Evolutionary conservation across 2,797 vertebrate species (phyloP).

Genomic region (Anguilla anguilla): DNA sequence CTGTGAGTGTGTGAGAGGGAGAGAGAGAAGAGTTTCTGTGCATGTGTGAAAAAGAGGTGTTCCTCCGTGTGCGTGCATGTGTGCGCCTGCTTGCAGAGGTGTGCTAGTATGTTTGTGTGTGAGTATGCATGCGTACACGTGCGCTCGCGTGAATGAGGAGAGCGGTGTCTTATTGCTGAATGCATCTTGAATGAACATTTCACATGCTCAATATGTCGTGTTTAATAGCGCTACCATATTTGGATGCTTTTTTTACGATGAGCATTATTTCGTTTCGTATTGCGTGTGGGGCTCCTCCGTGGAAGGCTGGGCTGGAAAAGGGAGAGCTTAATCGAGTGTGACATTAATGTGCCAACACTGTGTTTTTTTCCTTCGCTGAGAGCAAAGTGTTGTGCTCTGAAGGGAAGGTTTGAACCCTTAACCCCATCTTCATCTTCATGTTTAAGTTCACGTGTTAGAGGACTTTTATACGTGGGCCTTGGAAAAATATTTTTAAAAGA

Average conservation of each 20-base stretch:
- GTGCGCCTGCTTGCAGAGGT: neutral
- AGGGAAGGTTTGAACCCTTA: constrained; percentile 20
- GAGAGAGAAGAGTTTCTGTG: constrained; percentile 11
- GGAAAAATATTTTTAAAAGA: neutral
- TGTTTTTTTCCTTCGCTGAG: constrained; percentile 41
- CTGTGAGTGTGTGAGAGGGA: neutral
- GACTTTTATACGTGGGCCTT: neutral
- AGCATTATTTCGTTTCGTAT: constrained; percentile 33
- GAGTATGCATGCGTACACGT: neutral
- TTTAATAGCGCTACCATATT: neutral
- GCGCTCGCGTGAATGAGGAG: neutral
- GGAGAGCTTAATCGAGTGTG: constrained; percentile 59
- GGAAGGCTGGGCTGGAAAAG: constrained; percentile 45
- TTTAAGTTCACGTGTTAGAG: constrained; percentile 23
- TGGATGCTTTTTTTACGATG: constrained; percentile 7
- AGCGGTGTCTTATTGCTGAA: constrained; percentile 44
- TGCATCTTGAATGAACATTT: constrained; percentile 46
- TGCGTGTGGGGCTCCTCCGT: constrained; percentile 39
- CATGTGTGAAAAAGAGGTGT: neutral
- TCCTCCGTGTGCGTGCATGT: neutral
- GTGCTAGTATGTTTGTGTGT: neutral
- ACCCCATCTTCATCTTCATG: constrained; percentile 25
- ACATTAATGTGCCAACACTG: constrained; percentile 61
- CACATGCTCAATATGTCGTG: constrained; percentile 42
- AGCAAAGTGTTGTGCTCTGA: constrained; percentile 48